Base-by-base conservation (phyloP, 1,140 invertebrate genomes). In the Sinonovacula constricta region DNA sequence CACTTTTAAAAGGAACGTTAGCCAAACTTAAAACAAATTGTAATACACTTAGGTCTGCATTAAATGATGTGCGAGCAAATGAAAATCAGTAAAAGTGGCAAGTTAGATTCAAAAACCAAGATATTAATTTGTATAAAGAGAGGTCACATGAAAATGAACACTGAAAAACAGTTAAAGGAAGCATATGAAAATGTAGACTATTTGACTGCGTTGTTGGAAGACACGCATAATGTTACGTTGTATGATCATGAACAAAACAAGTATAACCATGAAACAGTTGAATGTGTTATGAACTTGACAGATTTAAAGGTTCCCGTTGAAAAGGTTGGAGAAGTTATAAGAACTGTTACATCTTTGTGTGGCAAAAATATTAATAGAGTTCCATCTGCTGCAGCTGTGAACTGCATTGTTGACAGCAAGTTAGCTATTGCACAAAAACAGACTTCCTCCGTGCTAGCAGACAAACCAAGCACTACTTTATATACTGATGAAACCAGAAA, bases 401-500 rank as follows among this genome's bases (percentile, higher is more conserved):
- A 70, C 24, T n/a, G 18, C 4, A 57, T 57, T 30, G 68, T 57
- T 2, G 68, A 70, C 31, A 59, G 53, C 18, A 71, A 71, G 39
- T 1, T 71, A 36, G 26, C 45, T 36, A 39, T 59, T 34, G 68
- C 68, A n/a, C 5, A 71, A 33, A 71, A 71, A 59, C 49, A 78
- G 30, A 1, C 69, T 59, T 5, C n/a, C 14, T 5, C 14, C 3
- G 18, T n/a, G 36, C 34, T 67, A 2, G 1, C 15, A n/a, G 26
- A 59, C 2, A 67, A 76, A 60, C 0, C 49, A 26, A 65, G 56
- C 7, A 75, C 62, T 18, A 76, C 63, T 30, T 45, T 7, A 45
- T 18, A 45, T 24, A 67, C 0, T 39, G 74, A 77, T 68, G 74
- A 78, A 53, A 78, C 75, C 12, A 10, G 66, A 12, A 78, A 69